Conservation (phyloP, 2,888 invertebrate species). For the Nomada flava region DNA sequence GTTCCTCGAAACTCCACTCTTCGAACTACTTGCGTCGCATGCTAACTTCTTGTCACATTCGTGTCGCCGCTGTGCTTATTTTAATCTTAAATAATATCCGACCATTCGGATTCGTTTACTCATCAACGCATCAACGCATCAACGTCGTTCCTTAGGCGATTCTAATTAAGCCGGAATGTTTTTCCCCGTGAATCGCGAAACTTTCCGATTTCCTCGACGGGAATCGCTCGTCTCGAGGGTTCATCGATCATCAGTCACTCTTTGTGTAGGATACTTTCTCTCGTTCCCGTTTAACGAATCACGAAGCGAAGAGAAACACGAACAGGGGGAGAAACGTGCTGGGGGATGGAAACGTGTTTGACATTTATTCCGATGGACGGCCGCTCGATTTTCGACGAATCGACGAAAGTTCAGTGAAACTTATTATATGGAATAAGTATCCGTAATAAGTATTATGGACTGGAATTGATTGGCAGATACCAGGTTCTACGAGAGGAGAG, state of each 20-base stretch:
- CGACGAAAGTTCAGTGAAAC: not conserved
- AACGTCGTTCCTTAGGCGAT: constrained; percentile 1
- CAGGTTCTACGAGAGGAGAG: too few relatives aligned
- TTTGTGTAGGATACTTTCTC: not conserved
- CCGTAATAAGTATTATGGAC: too few relatives aligned
- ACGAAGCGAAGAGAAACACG: not conserved
- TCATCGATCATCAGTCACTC: constrained; percentile 41
- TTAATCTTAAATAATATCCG: too few relatives aligned
- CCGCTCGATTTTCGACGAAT: too few relatives aligned
- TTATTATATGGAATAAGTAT: not conserved
- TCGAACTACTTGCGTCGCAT: not conserved
- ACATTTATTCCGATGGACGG: not conserved
- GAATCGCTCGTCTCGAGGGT: constrained; percentile 6
- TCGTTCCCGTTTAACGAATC: constrained; percentile 12
- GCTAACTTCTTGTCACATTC: not conserved
- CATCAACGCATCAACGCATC: not conserved
- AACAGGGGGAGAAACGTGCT: not conserved
- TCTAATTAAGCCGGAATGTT: constrained; percentile 12
- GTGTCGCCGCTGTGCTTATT: not conserved
- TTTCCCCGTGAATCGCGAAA: not conserved
- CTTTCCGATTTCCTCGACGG: not conserved
- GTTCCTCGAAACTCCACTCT: not conserved
- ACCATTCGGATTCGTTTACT: constrained; percentile 18
- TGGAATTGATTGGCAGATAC: too few relatives aligned
- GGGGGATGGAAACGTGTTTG: not conserved